Evolutionary conservation across 2,888 invertebrate genomes (phyloP).

Genomic region (Subacronicta megacephala): DNA sequence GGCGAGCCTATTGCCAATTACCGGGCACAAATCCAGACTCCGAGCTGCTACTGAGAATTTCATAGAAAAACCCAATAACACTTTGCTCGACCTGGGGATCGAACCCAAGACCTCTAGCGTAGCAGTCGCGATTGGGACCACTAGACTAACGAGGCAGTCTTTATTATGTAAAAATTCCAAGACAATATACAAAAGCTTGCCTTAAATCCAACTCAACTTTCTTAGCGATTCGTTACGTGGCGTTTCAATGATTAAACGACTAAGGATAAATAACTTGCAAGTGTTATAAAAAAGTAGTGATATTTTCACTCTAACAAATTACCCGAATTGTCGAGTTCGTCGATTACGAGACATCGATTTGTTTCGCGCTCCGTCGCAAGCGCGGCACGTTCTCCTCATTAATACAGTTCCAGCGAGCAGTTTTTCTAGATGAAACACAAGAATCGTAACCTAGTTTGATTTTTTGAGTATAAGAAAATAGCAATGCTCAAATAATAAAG

Average conservation of each 20-base stretch:
- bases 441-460: constrained; percentile 24
- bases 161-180: no score
- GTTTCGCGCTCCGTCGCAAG: constrained; percentile 66
- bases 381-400: constrained; percentile 73
- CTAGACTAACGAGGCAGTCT: no score
- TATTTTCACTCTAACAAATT: constrained; percentile 71
- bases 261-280: constrained; percentile 46
- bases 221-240: constrained; percentile 12
- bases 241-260: constrained; percentile 24
- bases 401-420: constrained; percentile 68
- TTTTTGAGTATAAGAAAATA: constrained; percentile 8
- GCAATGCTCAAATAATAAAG: not conserved
- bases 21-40: no score
- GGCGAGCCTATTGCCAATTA: no score
- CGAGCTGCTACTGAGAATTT: no score
- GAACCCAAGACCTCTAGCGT: no score
- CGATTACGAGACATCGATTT: constrained; percentile 79
- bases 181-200: no score
- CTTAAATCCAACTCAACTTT: constrained; percentile 10
- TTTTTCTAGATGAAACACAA: constrained; percentile 56
- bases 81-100: no score
- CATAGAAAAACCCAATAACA: no score
- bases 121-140: no score
- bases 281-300: constrained; percentile 57
- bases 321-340: constrained; percentile 65